Evolutionary conservation across 2,113 vertebrate species (phyloP).

Genomic region (Heliornis fulica): DNA sequence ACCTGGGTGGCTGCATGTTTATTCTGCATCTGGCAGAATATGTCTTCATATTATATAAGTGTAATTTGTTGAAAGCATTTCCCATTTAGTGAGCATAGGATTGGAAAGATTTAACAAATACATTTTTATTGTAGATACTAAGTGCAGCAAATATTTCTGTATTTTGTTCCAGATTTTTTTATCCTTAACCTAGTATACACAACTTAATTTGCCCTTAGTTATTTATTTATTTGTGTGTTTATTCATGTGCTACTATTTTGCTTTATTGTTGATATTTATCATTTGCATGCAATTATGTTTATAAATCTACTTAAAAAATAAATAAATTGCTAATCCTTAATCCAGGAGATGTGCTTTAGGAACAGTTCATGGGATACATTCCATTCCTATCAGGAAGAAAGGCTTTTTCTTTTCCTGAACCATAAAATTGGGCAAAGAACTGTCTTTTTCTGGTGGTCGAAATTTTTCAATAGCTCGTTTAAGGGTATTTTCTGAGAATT

Average conservation of each 20-base stretch:
- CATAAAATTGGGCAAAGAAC: neutral
- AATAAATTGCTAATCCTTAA: neutral
- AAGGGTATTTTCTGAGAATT: neutral
- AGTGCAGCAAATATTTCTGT: neutral
- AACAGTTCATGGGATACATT: neutral
- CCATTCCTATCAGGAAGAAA: neutral
- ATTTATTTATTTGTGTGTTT: neutral
- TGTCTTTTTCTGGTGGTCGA: neutral
- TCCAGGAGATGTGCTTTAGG: neutral
- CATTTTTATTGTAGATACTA: neutral
- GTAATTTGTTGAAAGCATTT: neutral
- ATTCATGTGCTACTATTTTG: fast-evolving
- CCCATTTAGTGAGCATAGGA: neutral
- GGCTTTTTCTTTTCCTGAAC: neutral
- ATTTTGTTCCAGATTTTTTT: neutral
- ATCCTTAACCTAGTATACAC: neutral
- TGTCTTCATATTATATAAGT: neutral
- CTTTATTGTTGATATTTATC: neutral
- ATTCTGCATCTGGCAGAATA: neutral
- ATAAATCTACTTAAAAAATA: neutral
- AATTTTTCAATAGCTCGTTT: neutral
- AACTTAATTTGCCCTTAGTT: neutral
- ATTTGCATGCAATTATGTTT: neutral
- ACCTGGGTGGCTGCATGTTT: no score
- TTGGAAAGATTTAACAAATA: neutral